These are phyloP conservation scores for Nicator chloris DNA, from an alignment of 2,113 vertebrate genomes.

Conservation along the genomic window DNA sequence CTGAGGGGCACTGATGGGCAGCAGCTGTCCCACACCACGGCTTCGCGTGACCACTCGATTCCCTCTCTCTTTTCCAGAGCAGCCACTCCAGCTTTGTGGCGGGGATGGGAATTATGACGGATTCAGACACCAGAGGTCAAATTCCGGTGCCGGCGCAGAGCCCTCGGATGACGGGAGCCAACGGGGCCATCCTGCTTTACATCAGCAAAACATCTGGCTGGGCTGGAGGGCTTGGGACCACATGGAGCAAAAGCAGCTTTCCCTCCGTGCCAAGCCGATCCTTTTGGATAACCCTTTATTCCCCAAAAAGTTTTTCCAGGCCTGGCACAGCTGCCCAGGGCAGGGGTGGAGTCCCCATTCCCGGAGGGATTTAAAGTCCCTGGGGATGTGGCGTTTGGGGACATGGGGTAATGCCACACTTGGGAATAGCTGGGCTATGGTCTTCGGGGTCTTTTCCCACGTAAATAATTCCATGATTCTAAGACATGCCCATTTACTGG, in stretches of 20 bases:
- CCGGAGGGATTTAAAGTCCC: neutral
- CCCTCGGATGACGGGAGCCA: neutral
- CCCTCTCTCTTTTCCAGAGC: neutral
- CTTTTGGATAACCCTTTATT: neutral
- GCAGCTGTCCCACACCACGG: neutral
- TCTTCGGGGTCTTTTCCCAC: neutral
- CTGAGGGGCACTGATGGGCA: neutral
- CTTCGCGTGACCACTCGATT: fast-evolving
- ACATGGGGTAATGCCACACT: fast-evolving
- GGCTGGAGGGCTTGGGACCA: neutral
- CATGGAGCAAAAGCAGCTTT: neutral
- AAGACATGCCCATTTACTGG: neutral
- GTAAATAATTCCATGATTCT: neutral
- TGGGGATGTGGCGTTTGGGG: neutral
- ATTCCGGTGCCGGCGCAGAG: neutral
- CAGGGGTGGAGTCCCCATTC: neutral
- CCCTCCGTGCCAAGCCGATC: fast-evolving
- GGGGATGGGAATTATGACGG: neutral
- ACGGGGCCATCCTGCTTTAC: fast-evolving
- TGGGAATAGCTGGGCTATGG: neutral
- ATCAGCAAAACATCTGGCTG: neutral
- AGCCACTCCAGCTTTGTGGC: neutral
- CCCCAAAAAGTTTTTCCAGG: neutral
- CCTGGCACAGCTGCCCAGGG: neutral
- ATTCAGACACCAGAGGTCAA: neutral